Conservation (phyloP, 2,797 vertebrate species). For the Protosalanx chinensis region DNA sequence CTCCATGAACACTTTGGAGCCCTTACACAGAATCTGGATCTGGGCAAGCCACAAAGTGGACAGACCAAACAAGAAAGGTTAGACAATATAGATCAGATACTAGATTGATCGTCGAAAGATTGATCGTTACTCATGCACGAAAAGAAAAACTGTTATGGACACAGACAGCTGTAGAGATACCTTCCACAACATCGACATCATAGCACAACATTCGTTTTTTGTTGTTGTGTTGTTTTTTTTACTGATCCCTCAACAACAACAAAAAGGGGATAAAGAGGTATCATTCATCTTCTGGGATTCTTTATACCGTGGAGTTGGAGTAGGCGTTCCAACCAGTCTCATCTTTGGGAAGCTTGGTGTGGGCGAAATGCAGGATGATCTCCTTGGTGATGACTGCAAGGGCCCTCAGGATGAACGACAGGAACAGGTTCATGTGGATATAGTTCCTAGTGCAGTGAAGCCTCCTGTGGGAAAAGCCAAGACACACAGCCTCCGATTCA, state of each 20-base stretch:
- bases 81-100: no score
- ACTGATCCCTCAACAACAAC: no score
- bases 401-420: slow-evolving; percentile 89
- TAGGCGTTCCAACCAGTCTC: slow-evolving; percentile 83
- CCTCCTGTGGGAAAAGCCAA: slow-evolving; percentile 76
- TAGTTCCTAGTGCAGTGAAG: slow-evolving; percentile 97
- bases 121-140: no score
- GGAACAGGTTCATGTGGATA: slow-evolving; percentile 97
- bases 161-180: no score
- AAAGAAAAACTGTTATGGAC: no score
- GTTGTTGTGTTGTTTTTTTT: no score
- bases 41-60: slow-evolving; percentile 39
- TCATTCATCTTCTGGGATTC: neutral
- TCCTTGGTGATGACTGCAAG: slow-evolving; percentile 84
- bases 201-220: no score
- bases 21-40: slow-evolving; percentile 78
- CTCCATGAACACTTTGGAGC: slow-evolving; percentile 84
- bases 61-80: no score
- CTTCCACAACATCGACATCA: no score
- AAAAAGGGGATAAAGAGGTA: no score
- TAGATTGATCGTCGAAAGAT: no score
- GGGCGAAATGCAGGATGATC: slow-evolving; percentile 69
- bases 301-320: slow-evolving; percentile 73
- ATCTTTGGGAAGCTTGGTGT: slow-evolving; percentile 74
- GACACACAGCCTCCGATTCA: slow-evolving; percentile 35